These are phyloP conservation scores for Petrocephalus schoutedeni DNA, from an alignment of 2,797 vertebrate species.

Conservation along the genomic window DNA sequence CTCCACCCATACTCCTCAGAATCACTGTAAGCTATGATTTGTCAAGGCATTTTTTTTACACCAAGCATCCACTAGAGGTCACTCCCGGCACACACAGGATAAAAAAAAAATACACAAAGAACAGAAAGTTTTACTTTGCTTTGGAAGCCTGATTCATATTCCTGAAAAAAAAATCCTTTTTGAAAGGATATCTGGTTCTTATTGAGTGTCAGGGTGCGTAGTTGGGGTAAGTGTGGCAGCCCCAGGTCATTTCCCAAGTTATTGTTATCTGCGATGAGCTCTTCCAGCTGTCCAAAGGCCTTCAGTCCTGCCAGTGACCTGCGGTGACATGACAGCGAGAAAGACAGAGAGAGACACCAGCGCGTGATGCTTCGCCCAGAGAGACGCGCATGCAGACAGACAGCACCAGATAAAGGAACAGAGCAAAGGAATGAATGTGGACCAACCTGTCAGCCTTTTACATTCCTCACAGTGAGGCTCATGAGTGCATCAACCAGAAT, in stretches of 20 bases:
- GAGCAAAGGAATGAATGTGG: not conserved
- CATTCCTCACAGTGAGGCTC: not conserved
- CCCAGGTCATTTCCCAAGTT: conserved; percentile 86
- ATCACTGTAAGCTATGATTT: not conserved
- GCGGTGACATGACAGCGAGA: conserved; percentile 72
- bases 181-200: conserved; percentile 99
- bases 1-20: too few species aligned
- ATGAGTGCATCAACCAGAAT: not conserved
- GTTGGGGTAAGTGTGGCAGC: conserved; percentile 84
- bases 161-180: conserved; percentile 49
- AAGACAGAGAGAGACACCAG: not conserved
- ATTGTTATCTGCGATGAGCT: conserved; percentile 97
- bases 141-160: conserved; percentile 61
- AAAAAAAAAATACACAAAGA: not conserved
- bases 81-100: conserved; percentile 59
- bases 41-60: not conserved
- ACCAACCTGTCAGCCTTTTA: not conserved
- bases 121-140: conserved; percentile 27
- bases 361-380: not conserved
- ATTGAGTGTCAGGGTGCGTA: conserved; percentile 95
- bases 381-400: not conserved
- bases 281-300: conserved; percentile 87
- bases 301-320: conserved; percentile 93
- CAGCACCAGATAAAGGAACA: not conserved
- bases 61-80: conserved; percentile 86